Evolutionary conservation across 2,888 invertebrate species (phyloP).

Genomic region (Smittia sp.): DNA sequence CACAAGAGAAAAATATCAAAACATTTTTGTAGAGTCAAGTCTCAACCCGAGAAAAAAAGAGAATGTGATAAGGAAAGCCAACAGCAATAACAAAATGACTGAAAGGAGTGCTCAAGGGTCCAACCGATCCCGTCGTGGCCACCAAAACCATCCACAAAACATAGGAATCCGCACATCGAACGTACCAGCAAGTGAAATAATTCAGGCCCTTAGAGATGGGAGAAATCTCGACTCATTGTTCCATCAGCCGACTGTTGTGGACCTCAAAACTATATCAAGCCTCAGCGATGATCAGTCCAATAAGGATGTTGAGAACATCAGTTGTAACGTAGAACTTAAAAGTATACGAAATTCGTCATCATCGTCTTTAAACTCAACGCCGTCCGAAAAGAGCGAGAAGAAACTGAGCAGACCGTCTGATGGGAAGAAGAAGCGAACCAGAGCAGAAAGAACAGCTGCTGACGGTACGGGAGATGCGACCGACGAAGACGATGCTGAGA

Average conservation of each 20-base stretch:
- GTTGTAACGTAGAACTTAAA: constrained; percentile 42
- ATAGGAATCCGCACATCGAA: constrained; percentile 59
- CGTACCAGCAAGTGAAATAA: constrained; percentile 55
- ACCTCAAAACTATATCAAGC: constrained; percentile 32
- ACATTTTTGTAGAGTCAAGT: constrained; percentile 32
- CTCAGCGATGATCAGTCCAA: constrained; percentile 44
- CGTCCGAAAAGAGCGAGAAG: constrained; percentile 38
- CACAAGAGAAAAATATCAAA: constrained; percentile 22
- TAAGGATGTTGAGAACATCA: constrained; percentile 34
- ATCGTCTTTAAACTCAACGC: constrained; percentile 32
- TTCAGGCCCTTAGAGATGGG: constrained; percentile 50
- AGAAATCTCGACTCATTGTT: constrained; percentile 33
- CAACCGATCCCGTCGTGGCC: constrained; percentile 56
- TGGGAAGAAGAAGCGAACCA: constrained; percentile 45
- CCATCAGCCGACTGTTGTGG: constrained; percentile 13
- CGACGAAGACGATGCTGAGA: constrained; percentile 68
- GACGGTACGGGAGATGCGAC: constrained; percentile 56
- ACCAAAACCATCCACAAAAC: constrained; percentile 73
- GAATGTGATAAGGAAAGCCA: constrained; percentile 33
- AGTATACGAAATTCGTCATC: constrained; percentile 43
- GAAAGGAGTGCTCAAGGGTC: constrained; percentile 38
- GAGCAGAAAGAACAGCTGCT: constrained; percentile 51
- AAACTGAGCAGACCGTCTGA: constrained; percentile 37
- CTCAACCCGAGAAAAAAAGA: background rate
- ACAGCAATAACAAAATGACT: constrained; percentile 31